Conservation (phyloP, 2,888 invertebrate species). For the Girardia tigrina region DNA sequence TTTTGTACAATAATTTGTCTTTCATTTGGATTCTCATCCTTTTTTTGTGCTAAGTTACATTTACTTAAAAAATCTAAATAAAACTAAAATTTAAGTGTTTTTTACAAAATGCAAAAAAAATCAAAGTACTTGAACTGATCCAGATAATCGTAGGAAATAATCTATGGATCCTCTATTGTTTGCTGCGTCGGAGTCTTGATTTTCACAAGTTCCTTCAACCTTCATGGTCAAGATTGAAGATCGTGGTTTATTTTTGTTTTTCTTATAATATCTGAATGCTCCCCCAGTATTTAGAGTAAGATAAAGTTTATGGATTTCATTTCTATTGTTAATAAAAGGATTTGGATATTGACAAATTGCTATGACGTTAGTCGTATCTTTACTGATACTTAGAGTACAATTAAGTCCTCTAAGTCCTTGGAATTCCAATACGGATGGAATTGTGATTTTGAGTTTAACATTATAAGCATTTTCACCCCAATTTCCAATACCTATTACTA, state of each 20-base stretch:
- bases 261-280: not conserved
- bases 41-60: too few relatives aligned
- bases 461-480: constrained; percentile 32
- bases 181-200: not conserved
- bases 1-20: too few relatives aligned
- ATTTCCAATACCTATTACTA: constrained; percentile 25
- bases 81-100: too few relatives aligned
- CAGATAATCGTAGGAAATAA: not conserved
- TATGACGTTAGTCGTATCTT: not conserved
- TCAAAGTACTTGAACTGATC: not conserved
- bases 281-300: constrained; percentile 4
- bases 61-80: too few relatives aligned
- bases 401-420: constrained; percentile 13
- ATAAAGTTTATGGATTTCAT: constrained; percentile 8
- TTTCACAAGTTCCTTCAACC: not conserved
- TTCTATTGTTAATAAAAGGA: not conserved
- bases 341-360: not conserved
- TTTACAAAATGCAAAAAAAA: too few relatives aligned
- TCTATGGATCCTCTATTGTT: not conserved
- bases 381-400: not conserved
- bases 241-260: not conserved
- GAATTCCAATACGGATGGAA: not conserved
- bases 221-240: constrained; percentile 17
- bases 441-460: not conserved
- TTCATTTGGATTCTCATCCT: too few relatives aligned